Conservation (phyloP, 2,113 vertebrate species). For the Xyliphius kryptos region DNA sequence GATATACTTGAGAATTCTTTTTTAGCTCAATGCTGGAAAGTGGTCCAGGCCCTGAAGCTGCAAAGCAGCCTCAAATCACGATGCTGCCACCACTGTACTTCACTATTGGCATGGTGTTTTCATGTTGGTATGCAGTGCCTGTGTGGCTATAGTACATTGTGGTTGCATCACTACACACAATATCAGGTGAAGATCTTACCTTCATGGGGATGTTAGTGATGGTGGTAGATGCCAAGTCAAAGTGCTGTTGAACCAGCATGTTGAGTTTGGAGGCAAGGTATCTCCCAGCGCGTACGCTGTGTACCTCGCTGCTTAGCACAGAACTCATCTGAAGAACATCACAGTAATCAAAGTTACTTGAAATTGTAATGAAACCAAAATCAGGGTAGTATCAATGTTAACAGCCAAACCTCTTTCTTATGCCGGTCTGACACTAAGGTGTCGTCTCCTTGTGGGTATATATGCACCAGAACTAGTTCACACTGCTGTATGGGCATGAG, state of each 20-base stretch:
- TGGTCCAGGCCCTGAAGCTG: no score
- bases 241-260: slow-evolving; percentile 93
- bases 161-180: no score
- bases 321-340: slow-evolving; percentile 70
- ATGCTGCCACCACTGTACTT: no score
- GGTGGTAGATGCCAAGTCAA: slow-evolving; percentile 94
- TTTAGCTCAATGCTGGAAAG: no score
- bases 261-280: slow-evolving; percentile 92
- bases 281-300: slow-evolving; percentile 90
- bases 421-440: slow-evolving; percentile 90
- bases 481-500: slow-evolving; percentile 98
- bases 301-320: slow-evolving; percentile 85
- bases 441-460: slow-evolving; percentile 91
- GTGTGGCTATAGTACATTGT: no score
- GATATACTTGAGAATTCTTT: no score
- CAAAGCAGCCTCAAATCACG: no score
- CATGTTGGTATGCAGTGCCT: no score
- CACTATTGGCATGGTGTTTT: no score
- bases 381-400: no score
- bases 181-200: slow-evolving; percentile 67
- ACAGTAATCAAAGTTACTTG: no score
- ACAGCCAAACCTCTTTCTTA: slow-evolving; percentile 90
- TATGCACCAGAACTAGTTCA: slow-evolving; percentile 91
- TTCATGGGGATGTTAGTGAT: slow-evolving; percentile 99
- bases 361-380: no score